phyloP scores from a whole-genome alignment of 92 coral and sea anemone genomes.

The Siderastrea siderea region DNA sequence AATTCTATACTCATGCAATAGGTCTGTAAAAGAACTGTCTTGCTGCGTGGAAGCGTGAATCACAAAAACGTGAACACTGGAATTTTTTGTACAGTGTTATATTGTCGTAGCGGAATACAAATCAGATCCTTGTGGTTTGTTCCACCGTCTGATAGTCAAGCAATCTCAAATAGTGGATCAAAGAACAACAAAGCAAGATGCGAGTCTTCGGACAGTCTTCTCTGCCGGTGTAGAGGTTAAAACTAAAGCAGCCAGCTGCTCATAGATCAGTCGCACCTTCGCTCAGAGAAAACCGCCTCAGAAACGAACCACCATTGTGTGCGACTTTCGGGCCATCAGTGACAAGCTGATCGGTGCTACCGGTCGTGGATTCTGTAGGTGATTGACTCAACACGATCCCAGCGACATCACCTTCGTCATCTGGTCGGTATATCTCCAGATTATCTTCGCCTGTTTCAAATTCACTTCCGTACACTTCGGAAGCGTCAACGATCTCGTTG shows the following conservation, averaged over 20 bases:
- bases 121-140: no score
- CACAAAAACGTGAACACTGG: no score
- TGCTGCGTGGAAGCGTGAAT: no score
- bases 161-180: background rate
- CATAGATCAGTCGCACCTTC: conserved; percentile 32
- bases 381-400: conserved; percentile 33
- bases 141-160: no score
- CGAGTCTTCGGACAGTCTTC: background rate
- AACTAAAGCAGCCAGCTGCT: background rate
- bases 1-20: no score
- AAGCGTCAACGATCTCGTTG: conserved; percentile 14
- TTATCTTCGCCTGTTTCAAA: background rate
- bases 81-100: no score
- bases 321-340: background rate
- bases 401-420: conserved; percentile 27
- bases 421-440: background rate
- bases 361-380: conserved; percentile 56
- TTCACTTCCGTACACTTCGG: conserved; percentile 1
- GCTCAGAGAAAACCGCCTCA: conserved; percentile 23
- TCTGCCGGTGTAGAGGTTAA: no score
- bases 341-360: conserved; percentile 34
- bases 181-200: background rate
- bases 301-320: background rate
- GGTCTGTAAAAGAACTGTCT: no score
- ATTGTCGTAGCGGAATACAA: no score